phyloP scores from a whole-genome alignment of 1,140 invertebrate species.

The Hycleus phaleratus region DNA sequence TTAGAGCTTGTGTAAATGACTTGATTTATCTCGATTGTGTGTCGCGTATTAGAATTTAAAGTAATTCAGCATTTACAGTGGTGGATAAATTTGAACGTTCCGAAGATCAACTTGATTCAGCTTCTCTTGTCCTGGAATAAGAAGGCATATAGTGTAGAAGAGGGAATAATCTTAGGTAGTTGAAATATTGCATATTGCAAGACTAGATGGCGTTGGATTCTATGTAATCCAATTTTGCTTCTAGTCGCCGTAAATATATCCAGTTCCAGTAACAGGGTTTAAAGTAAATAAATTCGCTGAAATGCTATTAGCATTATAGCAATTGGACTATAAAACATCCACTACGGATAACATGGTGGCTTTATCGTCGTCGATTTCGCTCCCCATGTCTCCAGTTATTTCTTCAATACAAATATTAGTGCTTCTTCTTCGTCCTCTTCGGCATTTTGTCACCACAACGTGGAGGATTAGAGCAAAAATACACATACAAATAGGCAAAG shows the following conservation, averaged over 20 bases:
- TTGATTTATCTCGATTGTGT: too few species aligned
- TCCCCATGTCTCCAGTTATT: not conserved
- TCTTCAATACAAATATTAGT: not conserved
- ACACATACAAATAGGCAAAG: too few species aligned
- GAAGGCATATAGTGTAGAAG: not conserved
- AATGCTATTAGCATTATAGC: slow-evolving; percentile 19
- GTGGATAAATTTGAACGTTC: too few species aligned
- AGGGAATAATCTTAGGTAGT: slow-evolving; percentile 8
- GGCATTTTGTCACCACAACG: too few species aligned
- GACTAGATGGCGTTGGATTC: slow-evolving; percentile 13
- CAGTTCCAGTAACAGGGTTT: slow-evolving; percentile 12
- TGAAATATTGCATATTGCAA: slow-evolving; percentile 18
- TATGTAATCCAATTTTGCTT: slow-evolving; percentile 15
- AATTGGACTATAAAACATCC: slow-evolving; percentile 20
- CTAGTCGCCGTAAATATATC: slow-evolving; percentile 12
- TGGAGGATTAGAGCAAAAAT: too few species aligned
- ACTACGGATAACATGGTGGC: slow-evolving; percentile 14
- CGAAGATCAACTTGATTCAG: too few species aligned
- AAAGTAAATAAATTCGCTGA: slow-evolving; percentile 17
- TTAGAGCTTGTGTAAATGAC: too few species aligned
- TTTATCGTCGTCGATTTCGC: slow-evolving; percentile 1
- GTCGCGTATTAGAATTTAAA: too few species aligned
- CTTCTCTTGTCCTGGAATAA: too few species aligned
- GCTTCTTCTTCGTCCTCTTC: too few species aligned
- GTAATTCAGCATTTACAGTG: too few species aligned